phyloP scores from a whole-genome alignment of 30 jellyfish, hydroid and myxozoan genomes.

The Cassiopea xamachana region DNA sequence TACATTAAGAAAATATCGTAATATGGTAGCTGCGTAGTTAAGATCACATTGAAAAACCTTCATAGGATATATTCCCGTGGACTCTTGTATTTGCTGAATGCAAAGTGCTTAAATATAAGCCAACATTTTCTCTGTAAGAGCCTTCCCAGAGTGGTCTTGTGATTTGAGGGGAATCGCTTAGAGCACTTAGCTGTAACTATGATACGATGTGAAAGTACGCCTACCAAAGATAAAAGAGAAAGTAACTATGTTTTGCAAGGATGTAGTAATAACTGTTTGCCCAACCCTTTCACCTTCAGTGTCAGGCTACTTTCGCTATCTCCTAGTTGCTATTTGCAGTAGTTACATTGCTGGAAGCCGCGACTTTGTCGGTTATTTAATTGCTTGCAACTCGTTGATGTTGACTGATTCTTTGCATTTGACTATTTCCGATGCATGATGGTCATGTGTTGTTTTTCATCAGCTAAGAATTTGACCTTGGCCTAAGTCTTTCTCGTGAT shows the following conservation, averaged over 20 bases:
- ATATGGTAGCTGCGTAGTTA: background rate
- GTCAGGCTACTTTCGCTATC: background rate
- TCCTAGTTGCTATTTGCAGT: background rate
- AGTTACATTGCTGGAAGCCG: background rate
- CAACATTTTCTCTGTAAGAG: background rate
- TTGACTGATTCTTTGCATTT: background rate
- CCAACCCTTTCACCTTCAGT: background rate
- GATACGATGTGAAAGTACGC: no score
- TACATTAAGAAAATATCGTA: background rate
- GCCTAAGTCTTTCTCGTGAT: background rate
- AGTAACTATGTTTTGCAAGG: background rate
- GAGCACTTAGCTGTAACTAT: background rate
- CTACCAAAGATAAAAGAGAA: no score
- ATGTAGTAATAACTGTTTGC: background rate
- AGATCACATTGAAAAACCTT: background rate
- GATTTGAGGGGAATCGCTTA: background rate
- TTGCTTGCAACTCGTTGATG: background rate
- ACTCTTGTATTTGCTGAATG: background rate
- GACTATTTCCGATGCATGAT: background rate
- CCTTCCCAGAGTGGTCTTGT: background rate
- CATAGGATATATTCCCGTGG: background rate
- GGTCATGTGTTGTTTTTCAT: slow-evolving; percentile 5
- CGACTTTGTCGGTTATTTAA: background rate
- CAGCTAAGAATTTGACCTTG: background rate
- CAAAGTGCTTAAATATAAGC: background rate